Evolutionary conservation across 2,888 invertebrate species (phyloP).

Genomic region (Hipparchia sbordonii): DNA sequence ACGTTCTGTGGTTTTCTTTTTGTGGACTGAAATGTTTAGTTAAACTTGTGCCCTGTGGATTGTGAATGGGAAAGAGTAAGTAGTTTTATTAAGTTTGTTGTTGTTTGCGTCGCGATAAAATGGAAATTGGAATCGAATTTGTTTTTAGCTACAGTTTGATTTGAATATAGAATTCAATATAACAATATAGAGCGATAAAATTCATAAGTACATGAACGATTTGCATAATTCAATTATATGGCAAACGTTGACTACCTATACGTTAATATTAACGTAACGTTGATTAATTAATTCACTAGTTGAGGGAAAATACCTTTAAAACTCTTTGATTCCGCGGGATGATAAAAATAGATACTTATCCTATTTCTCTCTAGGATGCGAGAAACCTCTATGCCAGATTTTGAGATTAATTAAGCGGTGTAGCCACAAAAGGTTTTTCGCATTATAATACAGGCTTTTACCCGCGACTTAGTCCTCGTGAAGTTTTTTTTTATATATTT

Average conservation of each 20-base stretch:
- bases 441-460: too few relatives aligned
- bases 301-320: too few relatives aligned
- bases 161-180: background rate
- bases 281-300: too few relatives aligned
- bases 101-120: constrained; percentile 5
- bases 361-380: too few relatives aligned
- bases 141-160: background rate
- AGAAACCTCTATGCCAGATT: too few relatives aligned
- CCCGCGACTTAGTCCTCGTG: too few relatives aligned
- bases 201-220: background rate
- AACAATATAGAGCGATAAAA: background rate
- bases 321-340: too few relatives aligned
- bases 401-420: too few relatives aligned
- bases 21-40: constrained; percentile 34
- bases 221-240: background rate
- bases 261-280: background rate
- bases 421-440: too few relatives aligned
- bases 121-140: constrained; percentile 12
- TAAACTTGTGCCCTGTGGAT: constrained; percentile 36
- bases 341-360: too few relatives aligned
- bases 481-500: too few relatives aligned
- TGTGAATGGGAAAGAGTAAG: constrained; percentile 38
- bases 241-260: too few relatives aligned
- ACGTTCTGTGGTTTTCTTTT: constrained; percentile 28
- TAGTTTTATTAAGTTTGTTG: constrained; percentile 27